Base-by-base conservation (phyloP, 1,140 invertebrate species). In the Conus betulinus region DNA sequence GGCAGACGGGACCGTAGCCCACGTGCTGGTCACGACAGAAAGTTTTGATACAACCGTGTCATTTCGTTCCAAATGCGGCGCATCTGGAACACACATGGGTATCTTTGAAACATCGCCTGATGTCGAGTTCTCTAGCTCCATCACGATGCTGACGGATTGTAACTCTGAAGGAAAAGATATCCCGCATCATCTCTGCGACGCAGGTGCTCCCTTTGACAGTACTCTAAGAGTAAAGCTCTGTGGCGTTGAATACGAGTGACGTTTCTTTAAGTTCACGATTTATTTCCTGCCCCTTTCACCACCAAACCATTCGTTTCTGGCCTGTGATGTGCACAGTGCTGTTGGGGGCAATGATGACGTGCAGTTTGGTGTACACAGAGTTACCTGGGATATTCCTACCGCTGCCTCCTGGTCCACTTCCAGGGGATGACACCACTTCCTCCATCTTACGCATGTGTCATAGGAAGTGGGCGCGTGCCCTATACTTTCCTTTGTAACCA, bases 401-500 rank as follows among this genome's bases (percentile, higher is more conserved):
- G 17, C 51, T 6, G 5, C 53, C 20, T 55, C 84, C 23, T 85
- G n/a, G 84, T 39, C 57, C 57, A 8, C 3, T 51, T 5, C 57
- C 84, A 15, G n/a, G 53, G n/a, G 53, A 84, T 25, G 63, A 25
- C 25, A 25, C 23, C 84, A 71, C 27, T 67, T 85, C 84, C 84
- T 17, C 84, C 84, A 0, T 85, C 84, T 11, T 85, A 60, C 84
- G 20, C 84, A 25, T 85, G 84, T 6, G 27, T 2, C 5, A 67
- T 5, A 25, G 84, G 57, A 27, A 7, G 5, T 25, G 25, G 57
- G 57, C 57, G 84, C 8, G 25, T 89, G 71, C 63, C 86, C 0
- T 87, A 87, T 55, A 81, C 79, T 0, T 67, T 87, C 25, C 84
- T 90, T 13, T 90, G 89, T 86, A 84, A 90, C 57, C 76, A 78